Base-by-base conservation (phyloP, 2,113 vertebrate species). In the Eurystomus gularis region DNA sequence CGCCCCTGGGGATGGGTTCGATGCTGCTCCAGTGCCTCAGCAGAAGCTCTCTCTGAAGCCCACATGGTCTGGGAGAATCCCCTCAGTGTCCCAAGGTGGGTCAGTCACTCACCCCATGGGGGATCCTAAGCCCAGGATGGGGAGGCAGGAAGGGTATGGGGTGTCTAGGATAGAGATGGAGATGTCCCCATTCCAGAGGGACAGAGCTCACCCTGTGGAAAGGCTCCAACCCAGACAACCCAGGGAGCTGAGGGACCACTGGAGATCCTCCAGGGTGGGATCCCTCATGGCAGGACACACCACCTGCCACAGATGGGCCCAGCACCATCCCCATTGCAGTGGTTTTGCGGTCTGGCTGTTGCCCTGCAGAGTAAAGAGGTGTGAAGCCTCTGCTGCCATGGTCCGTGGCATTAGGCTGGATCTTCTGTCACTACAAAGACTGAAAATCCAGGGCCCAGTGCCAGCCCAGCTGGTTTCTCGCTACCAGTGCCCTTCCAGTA, bases 211-310 rank as follows among this genome's bases (percentile, higher is more conserved):
- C 25, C 6, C 49, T 78, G 13, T 49, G 18, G 28, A 78, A 73
- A 86, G 11, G 7, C 39, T 78, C 39, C 0, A 2, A 89, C 17
- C 6, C 42, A 84, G 37, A 62, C 3, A 11, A 55, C 21, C 4
- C n/a, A 52, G 35, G 29, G 16, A 81, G 19, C 26, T 40, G 77
- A 78, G 46, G 8, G 17, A 52, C 54, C 77, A 49, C 29, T 37
- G 12, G 28, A 66, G 11, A 82, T 40, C 40, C 78, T 40, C 12
- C 33, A 54, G 26, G 13, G 29, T 7, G 31, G 11, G 15, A 82
- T 60, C 39, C 11, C 25, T 62, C 37, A 35, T 2, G 6, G 33
- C 49, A 70, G 37, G 20, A 51, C 33, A 60, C 0, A 0, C 8
- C 16, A 39, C n/a, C 42, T 66, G 60, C 28, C 39, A 51, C 17